These are phyloP conservation scores for Acrocephalus arundinaceus DNA, from an alignment of 2,113 vertebrate species.

Conservation along the genomic window DNA sequence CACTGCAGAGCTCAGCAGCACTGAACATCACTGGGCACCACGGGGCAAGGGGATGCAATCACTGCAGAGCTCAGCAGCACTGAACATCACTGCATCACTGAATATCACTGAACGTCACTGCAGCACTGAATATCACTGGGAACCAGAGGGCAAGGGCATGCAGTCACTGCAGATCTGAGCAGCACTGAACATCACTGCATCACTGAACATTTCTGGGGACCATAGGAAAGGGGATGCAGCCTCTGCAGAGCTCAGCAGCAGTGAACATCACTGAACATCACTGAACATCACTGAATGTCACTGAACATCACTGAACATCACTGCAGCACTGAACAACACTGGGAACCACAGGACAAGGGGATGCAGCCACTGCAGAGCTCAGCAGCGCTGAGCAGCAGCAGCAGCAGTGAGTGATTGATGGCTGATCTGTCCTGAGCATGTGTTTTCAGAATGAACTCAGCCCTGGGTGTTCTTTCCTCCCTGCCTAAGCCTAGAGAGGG, in stretches of 20 bases:
- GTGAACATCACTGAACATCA: background rate
- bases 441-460: background rate
- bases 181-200: too few relatives aligned
- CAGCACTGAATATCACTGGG: too few relatives aligned
- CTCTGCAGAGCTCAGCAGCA: too few relatives aligned
- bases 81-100: background rate
- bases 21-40: too few relatives aligned
- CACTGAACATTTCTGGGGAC: too few relatives aligned
- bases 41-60: too few relatives aligned
- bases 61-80: too few relatives aligned
- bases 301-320: background rate
- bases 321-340: background rate
- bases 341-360: too few relatives aligned
- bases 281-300: background rate
- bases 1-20: background rate
- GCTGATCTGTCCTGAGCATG: background rate
- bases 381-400: background rate
- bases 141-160: too few relatives aligned
- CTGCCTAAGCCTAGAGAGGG: background rate
- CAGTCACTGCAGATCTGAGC: too few relatives aligned
- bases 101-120: background rate
- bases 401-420: background rate
- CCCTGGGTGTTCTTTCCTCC: background rate
- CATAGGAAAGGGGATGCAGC: too few relatives aligned
- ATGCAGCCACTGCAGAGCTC: background rate